These are phyloP conservation scores for Dolichotis patagonum DNA, from an alignment of 2,113 vertebrate genomes.

Conservation along the genomic window DNA sequence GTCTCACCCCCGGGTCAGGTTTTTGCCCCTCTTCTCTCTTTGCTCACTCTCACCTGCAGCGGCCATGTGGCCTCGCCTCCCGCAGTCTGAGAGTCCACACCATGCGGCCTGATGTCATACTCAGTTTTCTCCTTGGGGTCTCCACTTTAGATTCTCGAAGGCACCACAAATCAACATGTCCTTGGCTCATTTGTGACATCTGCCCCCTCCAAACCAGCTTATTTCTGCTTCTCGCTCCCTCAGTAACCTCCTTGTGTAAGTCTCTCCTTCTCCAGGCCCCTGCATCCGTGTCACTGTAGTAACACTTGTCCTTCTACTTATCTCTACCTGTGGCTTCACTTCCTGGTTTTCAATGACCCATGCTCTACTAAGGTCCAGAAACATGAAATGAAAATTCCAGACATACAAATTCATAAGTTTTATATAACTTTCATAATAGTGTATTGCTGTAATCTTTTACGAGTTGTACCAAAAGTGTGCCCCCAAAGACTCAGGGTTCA, in stretches of 20 bases:
- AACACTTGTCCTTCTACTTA: too few relatives aligned
- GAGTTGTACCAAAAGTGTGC: not conserved
- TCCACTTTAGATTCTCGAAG: not conserved
- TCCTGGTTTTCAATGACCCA: not conserved
- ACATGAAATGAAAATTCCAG: not conserved
- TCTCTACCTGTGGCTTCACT: not conserved
- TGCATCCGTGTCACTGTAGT: not conserved
- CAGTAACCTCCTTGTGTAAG: not conserved
- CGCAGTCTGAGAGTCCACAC: too few relatives aligned
- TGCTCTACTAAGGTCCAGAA: not conserved
- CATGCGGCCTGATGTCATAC: fast-evolving
- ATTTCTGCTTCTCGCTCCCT: fast-evolving
- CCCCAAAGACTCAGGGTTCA: not conserved
- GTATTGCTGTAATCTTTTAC: not conserved
- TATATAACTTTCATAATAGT: not conserved
- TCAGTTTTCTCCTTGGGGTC: not conserved
- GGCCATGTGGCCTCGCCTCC: not conserved
- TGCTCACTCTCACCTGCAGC: fast-evolving
- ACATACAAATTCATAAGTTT: not conserved
- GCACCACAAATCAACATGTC: fast-evolving
- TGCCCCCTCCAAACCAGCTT: not conserved
- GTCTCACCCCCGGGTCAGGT: not conserved
- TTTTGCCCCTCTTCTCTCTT: not conserved
- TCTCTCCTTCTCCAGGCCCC: not conserved
- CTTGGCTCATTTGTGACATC: fast-evolving